Evolutionary conservation across 2,113 vertebrate species (phyloP).

Genomic region (Paramormyrops kingsleyae): DNA sequence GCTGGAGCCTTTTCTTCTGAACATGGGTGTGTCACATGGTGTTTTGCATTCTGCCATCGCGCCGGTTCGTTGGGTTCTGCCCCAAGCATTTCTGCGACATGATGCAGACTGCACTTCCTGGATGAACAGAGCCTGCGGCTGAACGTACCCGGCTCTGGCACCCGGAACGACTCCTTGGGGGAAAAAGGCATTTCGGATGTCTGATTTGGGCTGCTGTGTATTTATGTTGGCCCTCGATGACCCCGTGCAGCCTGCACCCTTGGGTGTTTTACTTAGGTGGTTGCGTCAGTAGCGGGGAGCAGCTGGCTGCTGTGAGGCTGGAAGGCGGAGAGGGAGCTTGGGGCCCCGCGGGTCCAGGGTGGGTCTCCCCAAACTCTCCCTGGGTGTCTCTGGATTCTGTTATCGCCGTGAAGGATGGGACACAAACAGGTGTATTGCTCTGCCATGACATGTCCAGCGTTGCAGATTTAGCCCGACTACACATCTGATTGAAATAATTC

Average conservation of each 20-base stretch:
- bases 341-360: neutral
- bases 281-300: neutral
- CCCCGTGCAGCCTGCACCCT: neutral
- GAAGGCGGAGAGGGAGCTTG: neutral
- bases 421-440: neutral
- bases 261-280: neutral
- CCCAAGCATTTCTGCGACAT: neutral
- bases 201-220: neutral
- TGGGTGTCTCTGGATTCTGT: neutral
- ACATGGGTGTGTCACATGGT: neutral
- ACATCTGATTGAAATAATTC: neutral
- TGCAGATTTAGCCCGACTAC: neutral
- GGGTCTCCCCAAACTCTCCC: neutral
- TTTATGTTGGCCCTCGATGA: neutral
- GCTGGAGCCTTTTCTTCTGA: neutral
- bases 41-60: neutral
- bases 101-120: neutral
- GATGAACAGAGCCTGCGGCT: neutral
- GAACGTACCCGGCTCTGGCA: neutral
- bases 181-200: neutral
- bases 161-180: neutral
- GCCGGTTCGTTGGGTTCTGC: neutral
- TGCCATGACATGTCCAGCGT: neutral
- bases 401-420: neutral
- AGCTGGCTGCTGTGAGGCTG: neutral